Percentiles rank a stretch among this genome's conserved stretches.
Conservation (phyloP, 2,888 invertebrate genomes). For the Elmis aenea region DNA sequence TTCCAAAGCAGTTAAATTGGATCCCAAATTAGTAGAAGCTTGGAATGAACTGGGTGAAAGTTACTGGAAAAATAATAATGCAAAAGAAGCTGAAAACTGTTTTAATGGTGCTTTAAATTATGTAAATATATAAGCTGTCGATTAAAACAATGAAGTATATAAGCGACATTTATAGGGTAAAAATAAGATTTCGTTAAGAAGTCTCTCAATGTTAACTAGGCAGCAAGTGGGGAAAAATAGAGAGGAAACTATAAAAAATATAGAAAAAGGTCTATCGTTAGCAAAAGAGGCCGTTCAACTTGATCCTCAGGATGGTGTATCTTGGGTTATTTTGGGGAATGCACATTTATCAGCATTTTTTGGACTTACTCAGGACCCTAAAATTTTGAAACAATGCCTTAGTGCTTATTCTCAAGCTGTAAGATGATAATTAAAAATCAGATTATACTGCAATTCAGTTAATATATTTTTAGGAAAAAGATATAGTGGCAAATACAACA, state of each 20-base stretch:
- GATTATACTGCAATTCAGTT: slow-evolving; percentile 13
- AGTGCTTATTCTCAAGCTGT: slow-evolving; percentile 79
- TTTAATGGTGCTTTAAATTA: slow-evolving; percentile 72
- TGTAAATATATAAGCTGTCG: slow-evolving; percentile 51
- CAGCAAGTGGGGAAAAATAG: slow-evolving; percentile 54
- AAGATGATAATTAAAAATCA: slow-evolving; percentile 37
- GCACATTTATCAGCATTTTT: slow-evolving; percentile 80
- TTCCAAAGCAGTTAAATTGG: slow-evolving; percentile 78
- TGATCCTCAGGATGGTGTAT: slow-evolving; percentile 72
- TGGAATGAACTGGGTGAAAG: slow-evolving; percentile 89
- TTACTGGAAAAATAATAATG: slow-evolving; percentile 81
- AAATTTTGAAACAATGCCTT: slow-evolving; percentile 65
- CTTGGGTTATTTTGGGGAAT: slow-evolving; percentile 82
- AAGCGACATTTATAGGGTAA: slow-evolving; percentile 52
- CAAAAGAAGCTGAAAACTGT: slow-evolving; percentile 75
- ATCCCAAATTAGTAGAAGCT: slow-evolving; percentile 72
- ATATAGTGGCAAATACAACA: slow-evolving; percentile 64
- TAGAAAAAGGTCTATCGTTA: slow-evolving; percentile 67
- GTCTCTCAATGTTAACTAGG: slow-evolving; percentile 74
- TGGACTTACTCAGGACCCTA: slow-evolving; percentile 65
- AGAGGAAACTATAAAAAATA: slow-evolving; percentile 55
- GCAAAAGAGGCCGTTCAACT: slow-evolving; percentile 79
- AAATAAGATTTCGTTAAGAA: slow-evolving; percentile 71
- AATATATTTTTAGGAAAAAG: slow-evolving; percentile 57
- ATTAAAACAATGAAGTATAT: too few species aligned